A percentile compares a stretch with the other conserved stretches of the same genome.
Evolutionary conservation across 2,888 invertebrate genomes (phyloP).

Genomic region (Torymus tubicola): DNA sequence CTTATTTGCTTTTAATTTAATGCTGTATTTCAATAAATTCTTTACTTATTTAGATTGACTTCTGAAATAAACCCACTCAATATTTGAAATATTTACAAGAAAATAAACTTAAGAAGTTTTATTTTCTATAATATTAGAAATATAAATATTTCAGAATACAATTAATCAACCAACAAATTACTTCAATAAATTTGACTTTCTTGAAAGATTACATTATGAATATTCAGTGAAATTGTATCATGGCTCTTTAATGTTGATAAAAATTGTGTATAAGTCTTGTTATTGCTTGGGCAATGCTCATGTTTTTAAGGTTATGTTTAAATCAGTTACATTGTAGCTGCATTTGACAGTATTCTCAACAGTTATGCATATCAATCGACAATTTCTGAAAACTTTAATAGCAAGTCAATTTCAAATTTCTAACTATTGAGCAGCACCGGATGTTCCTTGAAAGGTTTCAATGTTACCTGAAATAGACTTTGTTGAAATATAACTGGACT

Average conservation of each 20-base stretch:
- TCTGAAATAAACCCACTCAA: background rate
- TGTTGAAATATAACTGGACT: background rate
- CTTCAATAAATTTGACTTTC: background rate
- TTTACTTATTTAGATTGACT: background rate
- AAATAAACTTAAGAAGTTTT: no score
- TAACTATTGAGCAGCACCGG: background rate
- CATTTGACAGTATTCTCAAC: no score
- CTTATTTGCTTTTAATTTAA: no score
- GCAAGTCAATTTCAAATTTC: background rate
- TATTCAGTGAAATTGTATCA: conserved; percentile 28
- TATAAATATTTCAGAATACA: no score
- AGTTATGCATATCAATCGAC: no score
- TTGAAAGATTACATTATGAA: background rate
- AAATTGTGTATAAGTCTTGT: background rate
- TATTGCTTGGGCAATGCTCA: background rate
- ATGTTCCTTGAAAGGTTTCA: conserved; percentile 5
- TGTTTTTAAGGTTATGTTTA: conserved; percentile 46
- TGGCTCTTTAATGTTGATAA: background rate
- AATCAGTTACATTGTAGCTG: no score
- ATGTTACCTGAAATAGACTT: background rate
- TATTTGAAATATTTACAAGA: background rate
- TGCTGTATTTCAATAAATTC: no score
- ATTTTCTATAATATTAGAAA: no score
- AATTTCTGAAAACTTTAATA: background rate
- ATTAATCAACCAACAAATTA: no score